Percentiles rank a stretch among this genome's conserved stretches.
These are phyloP conservation scores for Saimiri boliviensis DNA, from an alignment of 2,113 vertebrate species.

Conservation along the genomic window DNA sequence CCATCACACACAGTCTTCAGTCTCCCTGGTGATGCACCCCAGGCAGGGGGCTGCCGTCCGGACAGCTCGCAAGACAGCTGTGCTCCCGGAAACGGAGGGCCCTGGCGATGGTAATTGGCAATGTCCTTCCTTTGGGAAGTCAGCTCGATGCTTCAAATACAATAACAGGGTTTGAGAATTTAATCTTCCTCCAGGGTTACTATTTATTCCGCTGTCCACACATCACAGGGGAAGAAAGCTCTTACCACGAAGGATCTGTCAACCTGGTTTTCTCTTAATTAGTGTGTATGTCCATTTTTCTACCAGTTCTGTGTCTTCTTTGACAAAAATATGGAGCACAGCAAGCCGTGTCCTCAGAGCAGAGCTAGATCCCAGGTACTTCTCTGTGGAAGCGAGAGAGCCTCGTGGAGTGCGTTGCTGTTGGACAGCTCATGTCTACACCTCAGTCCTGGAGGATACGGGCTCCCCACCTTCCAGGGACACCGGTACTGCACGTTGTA, in stretches of 20 bases:
- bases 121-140: slow-evolving; percentile 56
- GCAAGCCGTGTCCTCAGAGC: not conserved
- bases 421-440: fast-evolving
- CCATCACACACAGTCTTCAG: fast-evolving
- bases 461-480: fast-evolving
- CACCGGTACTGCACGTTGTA: not conserved
- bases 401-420: fast-evolving
- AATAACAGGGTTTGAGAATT: slow-evolving; percentile 67
- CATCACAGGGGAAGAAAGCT: not conserved
- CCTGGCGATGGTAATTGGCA: slow-evolving; percentile 52
- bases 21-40: fast-evolving
- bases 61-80: slow-evolving; percentile 51
- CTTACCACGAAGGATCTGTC: not conserved
- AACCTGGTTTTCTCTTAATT: not conserved
- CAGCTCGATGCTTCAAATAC: slow-evolving; percentile 60
- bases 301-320: not conserved
- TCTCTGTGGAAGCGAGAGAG: not conserved
- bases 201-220: not conserved
- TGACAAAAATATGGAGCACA: not conserved
- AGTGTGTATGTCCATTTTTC: not conserved
- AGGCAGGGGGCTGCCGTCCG: not conserved
- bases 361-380: not conserved
- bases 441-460: fast-evolving
- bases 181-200: slow-evolving; percentile 37
- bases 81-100: slow-evolving; percentile 9